These are phyloP conservation scores for Drosophila ustulata DNA, from an alignment of 2,888 invertebrate genomes.

Conservation along the genomic window DNA sequence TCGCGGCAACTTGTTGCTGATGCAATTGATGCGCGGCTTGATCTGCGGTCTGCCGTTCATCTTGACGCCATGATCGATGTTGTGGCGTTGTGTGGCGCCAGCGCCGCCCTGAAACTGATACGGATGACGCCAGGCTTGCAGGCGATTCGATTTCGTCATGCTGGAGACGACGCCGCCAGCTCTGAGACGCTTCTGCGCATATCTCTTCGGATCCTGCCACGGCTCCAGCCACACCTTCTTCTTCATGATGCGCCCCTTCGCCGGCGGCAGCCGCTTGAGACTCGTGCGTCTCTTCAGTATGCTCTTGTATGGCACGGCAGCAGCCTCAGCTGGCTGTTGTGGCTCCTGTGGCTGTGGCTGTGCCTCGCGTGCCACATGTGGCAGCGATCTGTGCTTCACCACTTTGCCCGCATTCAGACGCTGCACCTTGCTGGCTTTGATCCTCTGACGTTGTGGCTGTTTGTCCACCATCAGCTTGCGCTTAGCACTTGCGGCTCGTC, in stretches of 20 bases:
- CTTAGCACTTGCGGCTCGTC: not conserved
- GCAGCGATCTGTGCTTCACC: not conserved
- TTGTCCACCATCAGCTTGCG: not conserved
- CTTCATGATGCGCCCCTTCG: not conserved
- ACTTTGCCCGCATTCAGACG: conserved; percentile 4
- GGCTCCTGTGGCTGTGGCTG: not conserved
- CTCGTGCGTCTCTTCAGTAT: not conserved
- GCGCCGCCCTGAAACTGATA: conserved; percentile 30
- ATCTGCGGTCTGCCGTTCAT: not conserved
- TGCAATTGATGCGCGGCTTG: not conserved
- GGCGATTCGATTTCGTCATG: not conserved
- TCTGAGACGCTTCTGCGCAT: conserved; percentile 12
- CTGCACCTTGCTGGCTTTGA: not conserved
- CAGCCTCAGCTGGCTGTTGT: not conserved
- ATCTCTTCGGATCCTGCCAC: not conserved
- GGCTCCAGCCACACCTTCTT: not conserved
- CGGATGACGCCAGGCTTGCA: conserved; percentile 10
- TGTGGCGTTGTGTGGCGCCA: conserved; percentile 7
- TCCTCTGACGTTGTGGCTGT: not conserved
- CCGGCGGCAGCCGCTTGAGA: not conserved
- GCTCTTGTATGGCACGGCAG: not conserved
- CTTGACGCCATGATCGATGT: not conserved
- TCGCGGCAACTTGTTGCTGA: not conserved
- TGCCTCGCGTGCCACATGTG: not conserved
- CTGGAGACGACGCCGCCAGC: conserved; percentile 25